Conservation (phyloP, 2,113 vertebrate species). For the Thalassarche chlororhynchos region DNA sequence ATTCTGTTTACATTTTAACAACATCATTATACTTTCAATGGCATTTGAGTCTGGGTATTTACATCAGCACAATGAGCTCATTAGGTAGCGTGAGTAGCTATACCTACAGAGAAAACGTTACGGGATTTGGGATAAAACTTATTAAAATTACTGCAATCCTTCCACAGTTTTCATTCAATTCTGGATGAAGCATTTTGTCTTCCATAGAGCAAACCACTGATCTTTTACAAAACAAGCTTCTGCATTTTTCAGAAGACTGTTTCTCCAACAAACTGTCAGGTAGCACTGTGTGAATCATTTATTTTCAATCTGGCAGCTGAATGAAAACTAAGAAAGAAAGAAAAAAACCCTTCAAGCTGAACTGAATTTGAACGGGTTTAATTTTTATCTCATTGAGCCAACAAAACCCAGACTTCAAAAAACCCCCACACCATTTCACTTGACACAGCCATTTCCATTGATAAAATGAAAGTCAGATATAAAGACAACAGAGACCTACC, state of each 20-base stretch:
- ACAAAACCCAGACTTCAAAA: background rate
- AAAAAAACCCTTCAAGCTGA: background rate
- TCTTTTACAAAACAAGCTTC: background rate
- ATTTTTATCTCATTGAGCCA: background rate
- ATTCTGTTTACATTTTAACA: background rate
- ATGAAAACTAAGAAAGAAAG: background rate
- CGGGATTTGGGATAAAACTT: background rate
- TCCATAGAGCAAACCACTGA: background rate
- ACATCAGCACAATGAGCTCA: background rate
- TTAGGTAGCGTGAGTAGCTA: background rate
- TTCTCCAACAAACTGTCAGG: constrained; percentile 9
- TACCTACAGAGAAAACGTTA: background rate
- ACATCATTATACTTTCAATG: background rate
- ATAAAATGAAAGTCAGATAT: background rate
- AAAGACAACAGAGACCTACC: background rate
- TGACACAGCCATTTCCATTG: background rate
- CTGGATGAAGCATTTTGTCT: background rate
- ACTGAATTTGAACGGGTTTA: background rate
- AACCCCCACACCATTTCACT: background rate
- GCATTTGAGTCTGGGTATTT: background rate
- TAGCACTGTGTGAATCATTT: background rate
- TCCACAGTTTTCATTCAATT: background rate
- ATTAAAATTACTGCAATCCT: background rate
- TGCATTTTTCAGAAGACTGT: background rate
- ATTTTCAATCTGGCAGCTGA: background rate